Conservation (phyloP, 2,888 invertebrate genomes). For the Coleophora deauratella region DNA sequence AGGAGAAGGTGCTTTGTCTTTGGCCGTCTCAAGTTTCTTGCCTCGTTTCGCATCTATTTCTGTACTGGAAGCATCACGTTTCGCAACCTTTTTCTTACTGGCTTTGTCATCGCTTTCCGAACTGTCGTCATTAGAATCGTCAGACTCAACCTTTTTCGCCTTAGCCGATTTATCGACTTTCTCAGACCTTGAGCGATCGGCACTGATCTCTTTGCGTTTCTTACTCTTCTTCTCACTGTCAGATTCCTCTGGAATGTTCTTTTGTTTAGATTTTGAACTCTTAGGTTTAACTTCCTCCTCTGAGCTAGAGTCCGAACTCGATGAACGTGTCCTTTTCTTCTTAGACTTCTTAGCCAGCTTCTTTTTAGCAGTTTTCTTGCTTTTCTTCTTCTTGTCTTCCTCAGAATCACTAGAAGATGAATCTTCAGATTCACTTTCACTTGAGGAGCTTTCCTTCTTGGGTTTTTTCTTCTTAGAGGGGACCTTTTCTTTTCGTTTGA, state of each 20-base stretch:
- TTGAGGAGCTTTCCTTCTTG: slow-evolving; percentile 63
- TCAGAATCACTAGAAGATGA: slow-evolving; percentile 68
- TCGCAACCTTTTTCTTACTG: slow-evolving; percentile 63
- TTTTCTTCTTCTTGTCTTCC: slow-evolving; percentile 67
- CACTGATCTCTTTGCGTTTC: slow-evolving; percentile 53
- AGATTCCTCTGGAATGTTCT: slow-evolving; percentile 64
- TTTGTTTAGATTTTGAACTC: slow-evolving; percentile 59
- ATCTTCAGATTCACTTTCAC: slow-evolving; percentile 68
- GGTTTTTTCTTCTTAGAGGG: slow-evolving; percentile 72
- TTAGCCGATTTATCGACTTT: slow-evolving; percentile 51
- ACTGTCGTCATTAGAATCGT: slow-evolving; percentile 58
- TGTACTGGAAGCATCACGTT: slow-evolving; percentile 57
- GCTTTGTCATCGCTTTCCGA: slow-evolving; percentile 69
- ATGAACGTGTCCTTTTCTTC: slow-evolving; percentile 61
- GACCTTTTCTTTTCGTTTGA: slow-evolving; percentile 69
- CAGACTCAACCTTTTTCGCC: slow-evolving; percentile 55
- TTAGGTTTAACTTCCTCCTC: slow-evolving; percentile 68
- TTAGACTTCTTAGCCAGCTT: slow-evolving; percentile 61
- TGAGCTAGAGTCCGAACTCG: slow-evolving; percentile 67
- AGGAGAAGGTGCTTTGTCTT: slow-evolving; percentile 51
- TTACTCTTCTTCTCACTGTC: slow-evolving; percentile 59
- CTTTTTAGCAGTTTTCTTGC: slow-evolving; percentile 62
- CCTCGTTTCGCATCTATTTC: slow-evolving; percentile 56
- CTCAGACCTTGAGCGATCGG: slow-evolving; percentile 50
- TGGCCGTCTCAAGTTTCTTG: slow-evolving; percentile 49